Conservation (phyloP, 2,797 vertebrate genomes). For the Chrysolophus pictus region DNA sequence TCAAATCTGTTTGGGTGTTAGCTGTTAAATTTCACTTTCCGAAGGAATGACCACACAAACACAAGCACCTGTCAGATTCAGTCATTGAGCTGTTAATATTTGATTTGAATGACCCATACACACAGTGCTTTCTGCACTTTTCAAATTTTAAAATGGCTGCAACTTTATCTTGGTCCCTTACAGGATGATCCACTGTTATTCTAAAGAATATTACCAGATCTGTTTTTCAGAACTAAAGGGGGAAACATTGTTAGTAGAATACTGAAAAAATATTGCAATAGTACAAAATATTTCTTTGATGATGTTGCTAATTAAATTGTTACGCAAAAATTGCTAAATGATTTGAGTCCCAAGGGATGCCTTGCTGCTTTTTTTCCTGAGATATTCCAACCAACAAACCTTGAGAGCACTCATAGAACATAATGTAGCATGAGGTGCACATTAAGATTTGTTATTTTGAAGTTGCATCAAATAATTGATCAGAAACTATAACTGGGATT, state of each 20-base stretch:
- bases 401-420: slow-evolving; percentile 25
- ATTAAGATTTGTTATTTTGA: slow-evolving; percentile 74
- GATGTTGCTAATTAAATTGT: slow-evolving; percentile 74
- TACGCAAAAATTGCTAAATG: slow-evolving; percentile 45
- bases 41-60: neutral
- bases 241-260: neutral
- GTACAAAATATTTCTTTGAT: slow-evolving; percentile 36
- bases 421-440: neutral
- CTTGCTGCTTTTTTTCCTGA: slow-evolving; percentile 34
- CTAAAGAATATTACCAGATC: slow-evolving; percentile 2
- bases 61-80: neutral
- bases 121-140: neutral
- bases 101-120: neutral
- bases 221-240: neutral
- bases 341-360: slow-evolving; percentile 32
- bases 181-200: neutral
- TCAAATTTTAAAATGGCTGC: neutral
- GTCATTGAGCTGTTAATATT: neutral
- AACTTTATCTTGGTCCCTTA: neutral
- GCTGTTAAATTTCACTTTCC: neutral
- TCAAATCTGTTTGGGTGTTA: neutral
- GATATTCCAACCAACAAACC: slow-evolving; percentile 19
- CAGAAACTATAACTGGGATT: slow-evolving; percentile 77
- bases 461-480: slow-evolving; percentile 82
- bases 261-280: slow-evolving; percentile 8